Evolutionary conservation across 37 sponge, comb jelly and placozoan species (phyloP).

Genomic region (Beroe ovata): DNA sequence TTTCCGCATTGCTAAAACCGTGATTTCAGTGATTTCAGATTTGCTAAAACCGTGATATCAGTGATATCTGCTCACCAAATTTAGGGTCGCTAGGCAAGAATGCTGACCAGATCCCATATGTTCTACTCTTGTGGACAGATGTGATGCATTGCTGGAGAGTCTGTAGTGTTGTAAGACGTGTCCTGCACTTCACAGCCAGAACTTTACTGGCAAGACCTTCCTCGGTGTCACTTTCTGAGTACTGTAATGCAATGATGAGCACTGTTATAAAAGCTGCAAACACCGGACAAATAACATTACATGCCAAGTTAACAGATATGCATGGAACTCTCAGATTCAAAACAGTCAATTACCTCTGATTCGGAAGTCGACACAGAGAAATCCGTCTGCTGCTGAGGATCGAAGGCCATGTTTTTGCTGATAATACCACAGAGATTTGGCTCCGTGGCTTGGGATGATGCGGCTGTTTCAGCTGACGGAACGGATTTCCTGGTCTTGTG

Average conservation of each 20-base stretch:
- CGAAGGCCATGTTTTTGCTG: constrained; percentile 13
- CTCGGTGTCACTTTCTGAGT: constrained; percentile 59
- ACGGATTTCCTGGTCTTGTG: background rate
- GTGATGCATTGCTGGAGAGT: constrained; percentile 44
- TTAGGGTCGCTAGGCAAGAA: constrained; percentile 39
- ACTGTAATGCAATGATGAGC: too few species aligned
- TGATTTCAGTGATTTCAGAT: too few species aligned
- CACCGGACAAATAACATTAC: too few species aligned
- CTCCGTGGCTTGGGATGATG: background rate
- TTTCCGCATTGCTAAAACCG: too few species aligned
- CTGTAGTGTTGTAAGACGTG: constrained; percentile 34
- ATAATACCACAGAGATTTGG: background rate
- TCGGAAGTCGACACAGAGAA: constrained; percentile 53
- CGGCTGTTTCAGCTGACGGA: background rate
- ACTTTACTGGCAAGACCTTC: constrained; percentile 27
- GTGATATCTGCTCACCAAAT: too few species aligned
- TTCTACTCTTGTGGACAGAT: constrained; percentile 51
- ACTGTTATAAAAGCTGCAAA: too few species aligned
- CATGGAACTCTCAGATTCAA: too few species aligned
- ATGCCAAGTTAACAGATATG: background rate
- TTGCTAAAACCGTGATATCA: too few species aligned
- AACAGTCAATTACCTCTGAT: constrained; percentile 33
- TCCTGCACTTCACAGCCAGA: constrained; percentile 37
- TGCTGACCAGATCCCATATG: constrained; percentile 32
- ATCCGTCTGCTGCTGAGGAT: constrained; percentile 20